These are phyloP conservation scores for Sminthurides aquaticus DNA, from an alignment of 2,888 invertebrate species.

Conservation along the genomic window DNA sequence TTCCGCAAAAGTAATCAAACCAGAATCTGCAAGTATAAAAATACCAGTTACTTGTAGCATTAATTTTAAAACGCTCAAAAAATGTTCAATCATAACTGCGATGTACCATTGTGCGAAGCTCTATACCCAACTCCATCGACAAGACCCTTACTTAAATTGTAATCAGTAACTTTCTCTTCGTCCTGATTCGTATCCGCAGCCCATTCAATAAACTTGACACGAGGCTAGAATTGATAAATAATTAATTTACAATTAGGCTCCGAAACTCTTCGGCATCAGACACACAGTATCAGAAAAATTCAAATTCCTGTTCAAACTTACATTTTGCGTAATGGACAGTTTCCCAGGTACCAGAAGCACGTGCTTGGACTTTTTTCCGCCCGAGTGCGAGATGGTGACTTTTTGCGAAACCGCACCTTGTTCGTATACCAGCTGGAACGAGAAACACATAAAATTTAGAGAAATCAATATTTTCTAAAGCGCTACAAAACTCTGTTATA, in stretches of 20 bases:
- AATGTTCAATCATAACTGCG: too few species aligned
- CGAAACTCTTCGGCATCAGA: background rate
- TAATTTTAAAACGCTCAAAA: too few species aligned
- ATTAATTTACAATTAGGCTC: background rate
- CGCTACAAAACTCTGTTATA: background rate
- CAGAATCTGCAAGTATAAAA: conserved; percentile 17
- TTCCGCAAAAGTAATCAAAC: conserved; percentile 11
- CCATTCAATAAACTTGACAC: conserved; percentile 70
- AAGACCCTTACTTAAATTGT: conserved; percentile 14
- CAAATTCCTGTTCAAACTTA: conserved; percentile 19
- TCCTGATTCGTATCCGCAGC: conserved; percentile 59
- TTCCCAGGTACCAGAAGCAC: conserved; percentile 38
- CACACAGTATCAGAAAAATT: background rate
- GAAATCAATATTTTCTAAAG: background rate
- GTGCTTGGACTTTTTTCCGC: conserved; percentile 25
- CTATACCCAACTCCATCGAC: conserved; percentile 38
- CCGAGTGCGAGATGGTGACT: conserved; percentile 24
- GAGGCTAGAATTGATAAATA: conserved; percentile 3
- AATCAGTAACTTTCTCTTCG: background rate
- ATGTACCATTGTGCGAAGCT: conserved; percentile 21
- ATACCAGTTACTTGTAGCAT: too few species aligned
- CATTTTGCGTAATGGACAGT: conserved; percentile 41
- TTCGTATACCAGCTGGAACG: conserved; percentile 39
- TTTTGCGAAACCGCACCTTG: conserved; percentile 41
- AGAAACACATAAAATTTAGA: conserved; percentile 9